Evolutionary conservation across 2,797 vertebrate genomes (phyloP).

Genomic region (Siniperca undulata): DNA sequence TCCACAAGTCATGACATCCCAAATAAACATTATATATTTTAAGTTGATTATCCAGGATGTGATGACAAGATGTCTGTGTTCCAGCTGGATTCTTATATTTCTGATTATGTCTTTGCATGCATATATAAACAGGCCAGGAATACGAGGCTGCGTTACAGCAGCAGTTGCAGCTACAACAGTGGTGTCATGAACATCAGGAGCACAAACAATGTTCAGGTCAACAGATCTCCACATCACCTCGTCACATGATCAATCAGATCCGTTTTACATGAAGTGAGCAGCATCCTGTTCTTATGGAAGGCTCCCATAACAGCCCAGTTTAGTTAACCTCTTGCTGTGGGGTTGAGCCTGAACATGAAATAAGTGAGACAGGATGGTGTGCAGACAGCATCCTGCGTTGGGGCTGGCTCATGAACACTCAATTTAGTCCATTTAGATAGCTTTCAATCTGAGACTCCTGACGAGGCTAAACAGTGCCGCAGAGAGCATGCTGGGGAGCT

Average conservation of each 20-base stretch:
- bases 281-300: constrained; percentile 5
- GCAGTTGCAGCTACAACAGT: not conserved
- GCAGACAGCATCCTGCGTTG: constrained; percentile 35
- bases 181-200: constrained; percentile 4
- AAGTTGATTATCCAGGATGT: not conserved
- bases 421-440: constrained; percentile 73
- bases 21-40: not conserved
- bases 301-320: constrained; percentile 12
- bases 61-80: not conserved
- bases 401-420: constrained; percentile 47
- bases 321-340: constrained; percentile 11
- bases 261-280: not conserved
- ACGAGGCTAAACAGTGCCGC: constrained; percentile 18
- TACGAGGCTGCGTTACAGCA: not conserved
- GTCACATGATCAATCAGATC: not conserved
- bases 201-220: not conserved
- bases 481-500: constrained; percentile 5
- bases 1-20: not conserved
- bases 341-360: constrained; percentile 35
- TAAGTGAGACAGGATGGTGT: constrained; percentile 59
- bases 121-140: not conserved
- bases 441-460: constrained; percentile 67
- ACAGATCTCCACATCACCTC: not conserved
- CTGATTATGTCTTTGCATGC: not conserved
- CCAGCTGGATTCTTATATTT: not conserved